Percentiles rank a stretch among this genome's conserved stretches.
These are phyloP conservation scores for Heteromurus nitidus DNA, from an alignment of 2,888 invertebrate genomes.

Conservation along the genomic window DNA sequence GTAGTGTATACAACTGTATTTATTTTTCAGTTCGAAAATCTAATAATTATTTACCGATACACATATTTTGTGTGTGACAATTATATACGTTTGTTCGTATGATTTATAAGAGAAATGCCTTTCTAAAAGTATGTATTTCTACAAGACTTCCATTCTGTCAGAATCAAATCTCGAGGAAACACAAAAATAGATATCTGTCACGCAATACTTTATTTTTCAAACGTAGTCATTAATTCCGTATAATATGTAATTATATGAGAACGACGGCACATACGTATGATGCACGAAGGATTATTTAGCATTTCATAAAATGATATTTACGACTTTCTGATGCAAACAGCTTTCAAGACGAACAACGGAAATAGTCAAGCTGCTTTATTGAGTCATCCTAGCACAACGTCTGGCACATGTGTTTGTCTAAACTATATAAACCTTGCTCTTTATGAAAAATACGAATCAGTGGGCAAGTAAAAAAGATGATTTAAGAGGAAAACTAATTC, in stretches of 20 bases:
- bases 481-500: conserved; percentile 21
- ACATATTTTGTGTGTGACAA: too few relatives aligned
- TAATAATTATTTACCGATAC: conserved; percentile 34
- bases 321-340: background rate
- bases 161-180: background rate
- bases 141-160: background rate
- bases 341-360: conserved; percentile 6
- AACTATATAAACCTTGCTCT: conserved; percentile 2
- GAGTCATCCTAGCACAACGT: conserved; percentile 16
- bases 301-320: conserved; percentile 20
- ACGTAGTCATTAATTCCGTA: conserved; percentile 16
- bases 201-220: conserved; percentile 39
- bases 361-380: conserved; percentile 13
- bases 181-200: conserved; percentile 56
- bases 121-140: background rate
- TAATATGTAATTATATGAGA: background rate
- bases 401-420: too few relatives aligned
- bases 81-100: too few relatives aligned
- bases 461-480: conserved; percentile 27
- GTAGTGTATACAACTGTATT: conserved; percentile 22
- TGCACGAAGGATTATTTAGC: conserved; percentile 24
- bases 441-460: conserved; percentile 8
- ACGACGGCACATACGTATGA: background rate
- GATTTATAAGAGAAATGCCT: too few relatives aligned
- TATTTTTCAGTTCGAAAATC: conserved; percentile 55